phyloP scores from a whole-genome alignment of 2,797 vertebrate genomes.

The Danio aesculapii region DNA sequence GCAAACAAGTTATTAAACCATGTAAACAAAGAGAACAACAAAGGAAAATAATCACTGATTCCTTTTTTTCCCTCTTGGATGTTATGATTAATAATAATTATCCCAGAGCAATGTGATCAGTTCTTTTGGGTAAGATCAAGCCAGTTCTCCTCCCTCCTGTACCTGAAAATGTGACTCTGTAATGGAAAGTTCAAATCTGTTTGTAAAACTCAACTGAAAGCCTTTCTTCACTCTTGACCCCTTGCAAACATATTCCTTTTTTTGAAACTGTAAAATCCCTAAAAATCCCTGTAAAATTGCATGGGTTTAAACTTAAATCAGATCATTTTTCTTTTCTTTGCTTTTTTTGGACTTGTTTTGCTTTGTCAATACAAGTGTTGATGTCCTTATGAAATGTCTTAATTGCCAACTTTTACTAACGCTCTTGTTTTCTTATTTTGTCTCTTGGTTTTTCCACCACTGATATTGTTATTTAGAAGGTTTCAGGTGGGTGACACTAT shows the following conservation, averaged over 20 bases:
- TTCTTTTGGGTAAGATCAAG: constrained; percentile 98
- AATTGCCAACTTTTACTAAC: constrained; percentile 98
- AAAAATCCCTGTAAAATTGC: constrained; percentile 72
- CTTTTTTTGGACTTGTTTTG: constrained; percentile 59
- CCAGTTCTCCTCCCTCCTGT: constrained; percentile 91
- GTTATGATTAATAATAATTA: constrained; percentile 71
- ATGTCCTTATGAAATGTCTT: constrained; percentile 81
- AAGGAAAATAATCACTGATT: constrained; percentile 75
- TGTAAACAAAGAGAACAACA: constrained; percentile 58
- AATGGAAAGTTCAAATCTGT: constrained; percentile 39
- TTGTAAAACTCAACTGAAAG: constrained; percentile 73
- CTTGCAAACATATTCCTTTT: constrained; percentile 69
- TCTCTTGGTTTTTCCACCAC: constrained; percentile 98
- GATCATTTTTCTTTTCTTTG: constrained; percentile 34
- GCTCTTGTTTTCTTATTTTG: constrained; percentile 99
- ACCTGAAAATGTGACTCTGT: constrained; percentile 61
- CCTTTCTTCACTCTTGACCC: constrained; percentile 95
- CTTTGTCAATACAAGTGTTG: constrained; percentile 60
- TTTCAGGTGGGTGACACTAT: constrained; percentile 99
- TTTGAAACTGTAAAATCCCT: constrained; percentile 65
- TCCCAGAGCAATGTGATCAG: constrained; percentile 88
- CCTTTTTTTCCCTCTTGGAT: constrained; percentile 85
- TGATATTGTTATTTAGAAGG: constrained; percentile 99
- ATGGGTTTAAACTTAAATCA: constrained; percentile 75
- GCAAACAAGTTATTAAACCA: constrained; percentile 71